Conservation (phyloP, 2,113 vertebrate genomes). For the Phrynocephalus versicolor region DNA sequence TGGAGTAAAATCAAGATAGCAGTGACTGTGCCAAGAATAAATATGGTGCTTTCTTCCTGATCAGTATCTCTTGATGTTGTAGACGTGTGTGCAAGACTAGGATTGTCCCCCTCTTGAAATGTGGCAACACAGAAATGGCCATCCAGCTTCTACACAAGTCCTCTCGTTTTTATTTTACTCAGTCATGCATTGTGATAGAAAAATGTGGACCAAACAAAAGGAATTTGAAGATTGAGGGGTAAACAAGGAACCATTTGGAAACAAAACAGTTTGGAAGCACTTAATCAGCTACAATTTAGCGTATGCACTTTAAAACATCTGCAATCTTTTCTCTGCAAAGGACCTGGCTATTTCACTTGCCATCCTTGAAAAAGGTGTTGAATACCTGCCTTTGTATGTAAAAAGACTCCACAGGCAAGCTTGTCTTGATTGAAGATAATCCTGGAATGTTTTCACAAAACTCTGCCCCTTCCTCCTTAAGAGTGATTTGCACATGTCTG, state of each 20-base stretch:
- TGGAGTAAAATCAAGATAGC: neutral
- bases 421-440: conserved; percentile 18
- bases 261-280: conserved; percentile 24
- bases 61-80: neutral
- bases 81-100: neutral
- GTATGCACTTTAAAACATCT: conserved; percentile 14
- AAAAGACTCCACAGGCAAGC: conserved; percentile 4
- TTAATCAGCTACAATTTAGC: conserved; percentile 29
- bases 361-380: conserved; percentile 3
- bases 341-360: neutral
- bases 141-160: neutral
- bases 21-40: neutral
- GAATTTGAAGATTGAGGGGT: conserved; percentile 19
- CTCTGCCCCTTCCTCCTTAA: neutral
- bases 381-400: neutral
- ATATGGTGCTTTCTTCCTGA: neutral
- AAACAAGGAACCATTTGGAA: conserved; percentile 24
- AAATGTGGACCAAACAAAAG: conserved; percentile 34
- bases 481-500: neutral
- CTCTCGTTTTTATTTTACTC: neutral
- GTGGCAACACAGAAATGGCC: neutral
- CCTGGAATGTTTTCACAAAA: conserved; percentile 8
- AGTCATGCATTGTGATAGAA: neutral
- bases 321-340: neutral
- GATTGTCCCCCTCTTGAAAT: neutral